These are phyloP conservation scores for Zaprionus ghesquierei DNA, from an alignment of 1,140 invertebrate species.

Conservation along the genomic window DNA sequence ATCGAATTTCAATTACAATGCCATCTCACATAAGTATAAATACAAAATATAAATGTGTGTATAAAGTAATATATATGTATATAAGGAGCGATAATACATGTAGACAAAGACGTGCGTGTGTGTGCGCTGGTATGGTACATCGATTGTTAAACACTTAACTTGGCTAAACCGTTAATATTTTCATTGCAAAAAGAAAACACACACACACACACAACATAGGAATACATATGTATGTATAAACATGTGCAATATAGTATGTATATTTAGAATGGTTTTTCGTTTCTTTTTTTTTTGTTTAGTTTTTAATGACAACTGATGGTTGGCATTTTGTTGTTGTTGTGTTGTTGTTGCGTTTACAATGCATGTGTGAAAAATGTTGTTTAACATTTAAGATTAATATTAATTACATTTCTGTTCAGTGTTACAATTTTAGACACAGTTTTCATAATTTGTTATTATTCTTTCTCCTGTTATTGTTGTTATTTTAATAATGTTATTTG, in stretches of 20 bases:
- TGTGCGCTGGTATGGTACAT: constrained; percentile 1
- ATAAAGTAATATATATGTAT: constrained; percentile 13
- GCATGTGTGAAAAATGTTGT: constrained; percentile 29
- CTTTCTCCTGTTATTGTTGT: constrained; percentile 12
- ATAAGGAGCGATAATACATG: constrained; percentile 19
- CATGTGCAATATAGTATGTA: constrained; percentile 1
- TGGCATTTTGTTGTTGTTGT: constrained; percentile 1
- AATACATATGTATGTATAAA: constrained; percentile 2
- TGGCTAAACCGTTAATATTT: background rate
- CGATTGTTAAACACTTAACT: background rate
- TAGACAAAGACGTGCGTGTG: constrained; percentile 12
- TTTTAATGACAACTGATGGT: constrained; percentile 12
- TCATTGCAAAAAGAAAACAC: background rate
- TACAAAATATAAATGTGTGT: constrained; percentile 22
- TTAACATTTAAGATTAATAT: constrained; percentile 57
- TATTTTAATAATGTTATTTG: constrained; percentile 20
- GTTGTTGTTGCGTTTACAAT: constrained; percentile 28
- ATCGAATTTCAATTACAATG: constrained; percentile 20
- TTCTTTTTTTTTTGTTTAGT: background rate
- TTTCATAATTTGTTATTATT: constrained; percentile 19
- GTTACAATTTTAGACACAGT: constrained; percentile 48
- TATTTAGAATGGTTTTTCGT: background rate
- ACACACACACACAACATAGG: background rate
- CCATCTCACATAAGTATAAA: constrained; percentile 21
- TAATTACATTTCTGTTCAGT: constrained; percentile 51